Evolutionary conservation across 2,888 invertebrate species (phyloP).

Genomic region (Gortyna flavago): DNA sequence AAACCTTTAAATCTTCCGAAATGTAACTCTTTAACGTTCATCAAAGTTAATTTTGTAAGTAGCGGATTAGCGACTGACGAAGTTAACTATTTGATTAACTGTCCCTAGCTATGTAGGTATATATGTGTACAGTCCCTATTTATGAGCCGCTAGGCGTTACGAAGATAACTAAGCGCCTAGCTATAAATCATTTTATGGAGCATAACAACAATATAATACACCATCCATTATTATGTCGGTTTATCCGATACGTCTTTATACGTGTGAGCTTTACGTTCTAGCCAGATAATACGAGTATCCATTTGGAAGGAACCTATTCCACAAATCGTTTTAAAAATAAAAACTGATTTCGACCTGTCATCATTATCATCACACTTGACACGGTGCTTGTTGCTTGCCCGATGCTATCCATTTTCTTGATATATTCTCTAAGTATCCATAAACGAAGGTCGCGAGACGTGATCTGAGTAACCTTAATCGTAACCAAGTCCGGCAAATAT

Average conservation of each 20-base stretch:
- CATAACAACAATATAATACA: slow-evolving; percentile 1
- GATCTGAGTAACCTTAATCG: slow-evolving; percentile 29
- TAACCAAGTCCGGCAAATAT: slow-evolving; percentile 32
- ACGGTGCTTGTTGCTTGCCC: slow-evolving; percentile 4
- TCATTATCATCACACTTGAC: not conserved
- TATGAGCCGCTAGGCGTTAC: not conserved
- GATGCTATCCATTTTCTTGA: slow-evolving; percentile 18
- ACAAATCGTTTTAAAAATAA: not conserved
- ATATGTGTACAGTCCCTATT: not conserved
- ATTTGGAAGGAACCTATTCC: not conserved
- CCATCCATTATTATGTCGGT: not conserved
- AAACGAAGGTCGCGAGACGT: slow-evolving; percentile 39
- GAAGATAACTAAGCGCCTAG: not conserved
- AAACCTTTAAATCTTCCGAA: not conserved
- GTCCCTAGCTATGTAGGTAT: not conserved
- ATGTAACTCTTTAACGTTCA: not conserved
- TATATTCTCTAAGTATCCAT: slow-evolving; percentile 27
- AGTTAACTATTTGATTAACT: not conserved
- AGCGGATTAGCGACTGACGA: too few species aligned
- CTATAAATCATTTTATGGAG: slow-evolving; percentile 19
- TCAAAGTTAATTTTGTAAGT: not conserved
- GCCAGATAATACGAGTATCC: not conserved
- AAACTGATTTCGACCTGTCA: not conserved
- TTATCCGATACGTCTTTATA: not conserved
- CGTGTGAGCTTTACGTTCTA: not conserved